Evolutionary conservation across 2,888 invertebrate genomes (phyloP), one percentile per base, ranked within the genome.

Genomic region (Synanthedon andrenaeformis): DNA sequence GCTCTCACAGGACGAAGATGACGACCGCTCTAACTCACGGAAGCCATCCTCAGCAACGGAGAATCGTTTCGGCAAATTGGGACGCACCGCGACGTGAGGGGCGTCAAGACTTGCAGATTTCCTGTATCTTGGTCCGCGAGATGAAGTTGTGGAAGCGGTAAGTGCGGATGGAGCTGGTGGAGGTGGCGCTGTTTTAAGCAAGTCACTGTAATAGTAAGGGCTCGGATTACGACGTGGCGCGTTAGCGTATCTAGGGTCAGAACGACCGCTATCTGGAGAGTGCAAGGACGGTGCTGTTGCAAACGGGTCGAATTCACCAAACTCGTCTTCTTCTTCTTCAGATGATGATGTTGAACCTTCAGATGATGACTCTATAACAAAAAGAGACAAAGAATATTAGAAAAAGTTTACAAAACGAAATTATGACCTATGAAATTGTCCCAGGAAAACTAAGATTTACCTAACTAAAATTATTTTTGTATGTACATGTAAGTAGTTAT

Each of bases 191-290:
- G 90, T 88, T 81, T 76, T 89, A 66, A 93, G 91, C 53, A 94
- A 79, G 70, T 94, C 94, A 1, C 93, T 93, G 90, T 94, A 94
- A 66, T 94, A 94, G 71, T 94, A 94, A 1, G 94, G 94, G 55
- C 94, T 94, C 11, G 94, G 94, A 70, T 94, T 93, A 42, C 93
- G 89, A 60, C 89, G 74, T 58, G 90, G 85, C 11, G 89, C 72
- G 90, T 89, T 76, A 60, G 85, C 79, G 90, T 90, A 76, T 62
- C 86, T 73, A 4, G 86, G 87, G 59, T 87, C 87, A 57, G 89
- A 79, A 62, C 89, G 90, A 55, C 91, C 91, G 65, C 92, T 92
- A 65, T 92, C 92, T 10, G 92, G 92, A 2, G 92, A 92, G 74
- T 92, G 92, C 59, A 91, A 75, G 58, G 91, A 90, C 57, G 90